Evolutionary conservation across 2,888 invertebrate genomes (phyloP).

Genomic region (Nineta flava): DNA sequence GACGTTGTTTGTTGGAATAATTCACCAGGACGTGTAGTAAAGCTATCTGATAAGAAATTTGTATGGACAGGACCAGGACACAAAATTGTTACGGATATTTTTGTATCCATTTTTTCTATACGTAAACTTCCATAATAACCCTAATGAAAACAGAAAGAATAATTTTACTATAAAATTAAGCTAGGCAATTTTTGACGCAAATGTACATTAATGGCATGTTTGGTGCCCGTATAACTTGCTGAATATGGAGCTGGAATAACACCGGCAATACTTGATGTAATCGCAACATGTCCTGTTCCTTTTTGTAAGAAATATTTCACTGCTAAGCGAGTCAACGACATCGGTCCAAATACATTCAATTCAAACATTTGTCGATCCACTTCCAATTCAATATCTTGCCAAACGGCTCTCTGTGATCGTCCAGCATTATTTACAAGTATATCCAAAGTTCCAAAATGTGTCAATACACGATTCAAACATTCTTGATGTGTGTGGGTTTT

Average conservation of each 20-base stretch:
- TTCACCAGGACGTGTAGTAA: conserved; percentile 44
- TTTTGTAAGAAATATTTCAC: conserved; percentile 42
- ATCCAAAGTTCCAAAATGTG: conserved; percentile 56
- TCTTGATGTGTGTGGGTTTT: conserved; percentile 40
- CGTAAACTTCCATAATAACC: conserved; percentile 55
- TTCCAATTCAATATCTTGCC: conserved; percentile 49
- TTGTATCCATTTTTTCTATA: conserved; percentile 38
- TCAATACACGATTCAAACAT: conserved; percentile 41
- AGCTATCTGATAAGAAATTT: conserved; percentile 47
- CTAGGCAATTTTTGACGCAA: background rate
- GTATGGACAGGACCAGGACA: conserved; percentile 68
- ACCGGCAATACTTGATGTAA: conserved; percentile 61
- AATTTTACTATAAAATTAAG: background rate
- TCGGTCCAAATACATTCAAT: conserved; percentile 56
- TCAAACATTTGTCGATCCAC: conserved; percentile 64
- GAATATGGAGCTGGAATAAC: conserved; percentile 49
- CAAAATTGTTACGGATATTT: conserved; percentile 46
- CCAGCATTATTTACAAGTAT: conserved; percentile 72
- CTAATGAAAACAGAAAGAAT: conserved; percentile 29
- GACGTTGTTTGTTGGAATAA: conserved; percentile 27
- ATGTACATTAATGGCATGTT: conserved; percentile 59
- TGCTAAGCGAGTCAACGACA: conserved; percentile 53
- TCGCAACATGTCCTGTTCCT: conserved; percentile 55
- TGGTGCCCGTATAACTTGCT: conserved; percentile 53
- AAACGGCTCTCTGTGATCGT: conserved; percentile 55